phyloP scores from a whole-genome alignment of 2,797 vertebrate genomes.

The Clarias fuscus region DNA sequence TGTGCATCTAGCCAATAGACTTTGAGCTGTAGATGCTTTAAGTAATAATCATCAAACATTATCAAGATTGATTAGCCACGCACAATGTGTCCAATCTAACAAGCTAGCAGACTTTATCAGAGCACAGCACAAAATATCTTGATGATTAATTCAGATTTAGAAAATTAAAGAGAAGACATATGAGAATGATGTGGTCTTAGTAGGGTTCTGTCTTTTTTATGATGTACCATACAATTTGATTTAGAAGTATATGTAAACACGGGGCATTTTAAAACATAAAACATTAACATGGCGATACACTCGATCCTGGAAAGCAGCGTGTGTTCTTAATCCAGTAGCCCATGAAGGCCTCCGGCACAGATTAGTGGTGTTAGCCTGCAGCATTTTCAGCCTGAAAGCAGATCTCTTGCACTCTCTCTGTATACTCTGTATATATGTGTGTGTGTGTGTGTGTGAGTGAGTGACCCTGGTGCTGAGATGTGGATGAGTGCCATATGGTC shows the following conservation, averaged over 20 bases:
- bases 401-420: slow-evolving; percentile 58
- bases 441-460: slow-evolving; percentile 37
- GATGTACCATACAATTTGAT: not conserved
- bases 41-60: not conserved
- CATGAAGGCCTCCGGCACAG: slow-evolving; percentile 60
- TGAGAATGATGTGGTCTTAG: too few relatives aligned
- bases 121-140: not conserved
- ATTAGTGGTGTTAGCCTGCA: slow-evolving; percentile 62
- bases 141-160: not conserved
- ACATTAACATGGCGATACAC: not conserved
- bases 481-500: slow-evolving; percentile 58
- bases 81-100: not conserved
- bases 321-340: slow-evolving; percentile 67
- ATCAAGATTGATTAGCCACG: too few relatives aligned
- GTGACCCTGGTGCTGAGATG: slow-evolving; percentile 68
- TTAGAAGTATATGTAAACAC: not conserved
- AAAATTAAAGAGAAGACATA: too few relatives aligned
- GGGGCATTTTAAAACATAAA: not conserved
- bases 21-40: not conserved
- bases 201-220: not conserved
- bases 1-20: not conserved
- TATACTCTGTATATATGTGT: not conserved
- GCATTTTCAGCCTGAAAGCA: slow-evolving; percentile 63
- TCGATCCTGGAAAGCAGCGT: not conserved
- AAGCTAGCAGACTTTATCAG: not conserved